Evolutionary conservation across 2,797 vertebrate genomes (phyloP).

Genomic region (Enteromius trimaculatus): DNA sequence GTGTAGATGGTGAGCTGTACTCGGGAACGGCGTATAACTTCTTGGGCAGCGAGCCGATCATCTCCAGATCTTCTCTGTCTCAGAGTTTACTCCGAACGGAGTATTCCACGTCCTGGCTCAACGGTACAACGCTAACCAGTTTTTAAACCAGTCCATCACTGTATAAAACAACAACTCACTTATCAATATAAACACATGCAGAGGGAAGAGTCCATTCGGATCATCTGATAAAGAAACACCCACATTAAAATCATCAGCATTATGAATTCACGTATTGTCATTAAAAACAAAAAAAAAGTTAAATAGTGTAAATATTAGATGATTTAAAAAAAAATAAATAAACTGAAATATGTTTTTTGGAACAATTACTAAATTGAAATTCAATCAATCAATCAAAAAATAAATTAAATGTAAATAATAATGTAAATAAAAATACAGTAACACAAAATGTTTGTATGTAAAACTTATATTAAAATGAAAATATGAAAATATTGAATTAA

Average conservation of each 20-base stretch:
- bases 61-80: conserved; percentile 85
- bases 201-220: not conserved
- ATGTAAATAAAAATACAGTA: not conserved
- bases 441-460: not conserved
- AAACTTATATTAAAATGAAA: too few relatives aligned
- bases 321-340: too few relatives aligned
- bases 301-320: too few relatives aligned
- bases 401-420: not conserved
- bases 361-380: not conserved
- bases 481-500: too few relatives aligned
- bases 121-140: conserved; percentile 76
- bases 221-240: not conserved
- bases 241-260: not conserved
- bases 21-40: conserved; percentile 95
- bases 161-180: not conserved
- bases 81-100: conserved; percentile 90
- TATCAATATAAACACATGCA: not conserved
- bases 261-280: not conserved
- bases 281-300: not conserved
- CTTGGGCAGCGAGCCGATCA: conserved; percentile 95
- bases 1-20: conserved; percentile 92
- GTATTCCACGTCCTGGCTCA: conserved; percentile 97
- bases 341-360: not conserved
- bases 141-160: not conserved
- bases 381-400: not conserved